Evolutionary conservation across 2,113 vertebrate genomes (phyloP).

Genomic region (Poeciliopsis occidentalis): DNA sequence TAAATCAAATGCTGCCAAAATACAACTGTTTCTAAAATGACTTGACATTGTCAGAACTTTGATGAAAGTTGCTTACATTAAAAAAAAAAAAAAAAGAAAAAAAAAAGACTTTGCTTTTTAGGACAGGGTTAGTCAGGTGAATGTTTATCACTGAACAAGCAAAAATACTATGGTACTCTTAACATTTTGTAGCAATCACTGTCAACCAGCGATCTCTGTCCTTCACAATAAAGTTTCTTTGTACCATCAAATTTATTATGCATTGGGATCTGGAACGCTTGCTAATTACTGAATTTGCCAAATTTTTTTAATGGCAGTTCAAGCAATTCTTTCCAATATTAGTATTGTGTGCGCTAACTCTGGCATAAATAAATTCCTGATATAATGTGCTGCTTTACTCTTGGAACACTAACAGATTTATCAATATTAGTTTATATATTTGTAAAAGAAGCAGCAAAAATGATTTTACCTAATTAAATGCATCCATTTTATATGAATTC

Average conservation of each 20-base stretch:
- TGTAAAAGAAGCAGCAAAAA: background rate
- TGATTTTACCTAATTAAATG: background rate
- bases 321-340: background rate
- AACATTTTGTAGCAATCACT: too few relatives aligned
- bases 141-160: too few relatives aligned
- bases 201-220: too few relatives aligned
- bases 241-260: too few relatives aligned
- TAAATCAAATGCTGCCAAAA: constrained; percentile 23
- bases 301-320: background rate
- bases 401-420: background rate
- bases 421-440: background rate
- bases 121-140: too few relatives aligned
- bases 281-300: too few relatives aligned
- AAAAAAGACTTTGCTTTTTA: too few relatives aligned
- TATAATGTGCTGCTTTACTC: background rate
- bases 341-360: background rate
- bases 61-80: background rate
- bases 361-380: background rate
- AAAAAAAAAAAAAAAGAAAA: background rate
- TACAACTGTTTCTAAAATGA: background rate
- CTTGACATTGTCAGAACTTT: background rate
- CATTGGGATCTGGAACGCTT: too few relatives aligned
- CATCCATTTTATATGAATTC: too few relatives aligned
- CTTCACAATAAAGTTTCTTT: too few relatives aligned
- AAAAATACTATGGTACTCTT: too few relatives aligned